Evolutionary conservation across 2,113 vertebrate species (phyloP), one percentile per base, ranked within the genome.

Genomic region (Etia nguti): DNA sequence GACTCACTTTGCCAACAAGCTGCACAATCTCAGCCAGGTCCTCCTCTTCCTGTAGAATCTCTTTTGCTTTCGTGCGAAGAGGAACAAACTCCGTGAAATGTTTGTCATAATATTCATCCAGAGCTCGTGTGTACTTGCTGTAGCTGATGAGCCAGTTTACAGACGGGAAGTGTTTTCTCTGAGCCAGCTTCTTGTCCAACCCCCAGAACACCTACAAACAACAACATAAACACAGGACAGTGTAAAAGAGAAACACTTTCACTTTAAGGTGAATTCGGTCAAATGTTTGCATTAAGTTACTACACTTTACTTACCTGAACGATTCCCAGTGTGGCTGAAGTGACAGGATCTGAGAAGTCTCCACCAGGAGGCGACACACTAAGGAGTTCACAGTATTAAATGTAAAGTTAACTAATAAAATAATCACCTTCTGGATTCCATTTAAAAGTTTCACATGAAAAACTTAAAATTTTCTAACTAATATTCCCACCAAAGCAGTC

Each of bases 121-220:
- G 95, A 2, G 99, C 97, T 77, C 98, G 96, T 0, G 97, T 98
- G 93, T 99, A 99, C 86, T 99, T 99, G 96, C 99, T 99, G 96
- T 99, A 99, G 93, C 99, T 99, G 93, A 99, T 99, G 56, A 99
- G 96, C 98, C 99, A 99, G 92, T 99, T 99, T 15, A 99, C 99
- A 26, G 99, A 99, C 0, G 99, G 99, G 94, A 99, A 99, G 92
- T 99, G 99, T 90, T 99, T 99, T 77, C 99, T 97, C 89, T 99
- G 98, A 34, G 99, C 99, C 93, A 99, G 94, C 93, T 99, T 99
- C 95, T 99, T 99, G 96, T 99, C 99, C 93, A 99, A 95, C 70
- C 99, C 99, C 99, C 98, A 99, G 94, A 99, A 99, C 48, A 99
- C 99, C 98, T 99, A 75, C 18, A 13, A 34, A 73, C 8, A 26